Evolutionary conservation across 2,888 invertebrate genomes (phyloP).

Genomic region (Seira musarum): DNA sequence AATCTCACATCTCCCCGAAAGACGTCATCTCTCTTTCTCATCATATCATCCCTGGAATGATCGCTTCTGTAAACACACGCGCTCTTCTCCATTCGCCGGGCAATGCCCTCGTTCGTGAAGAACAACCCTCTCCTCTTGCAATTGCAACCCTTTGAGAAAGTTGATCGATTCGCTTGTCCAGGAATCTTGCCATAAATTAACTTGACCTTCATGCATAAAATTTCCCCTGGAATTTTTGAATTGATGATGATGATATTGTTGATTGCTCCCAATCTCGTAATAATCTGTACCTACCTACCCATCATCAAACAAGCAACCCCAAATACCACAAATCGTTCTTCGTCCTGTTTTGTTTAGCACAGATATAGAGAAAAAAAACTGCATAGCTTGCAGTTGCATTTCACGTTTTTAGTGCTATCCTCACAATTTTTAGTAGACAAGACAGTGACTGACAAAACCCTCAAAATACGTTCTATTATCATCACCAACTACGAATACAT

Average conservation of each 20-base stretch:
- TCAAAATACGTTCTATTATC: conserved; percentile 12
- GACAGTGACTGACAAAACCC: conserved; percentile 15
- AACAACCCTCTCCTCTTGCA: neutral
- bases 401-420: neutral
- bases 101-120: neutral
- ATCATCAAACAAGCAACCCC: conserved; percentile 1
- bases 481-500: conserved; percentile 28
- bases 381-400: conserved; percentile 15
- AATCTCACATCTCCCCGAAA: neutral
- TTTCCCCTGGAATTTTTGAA: conserved; percentile 12
- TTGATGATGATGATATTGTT: neutral
- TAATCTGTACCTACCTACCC: neutral
- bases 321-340: no score
- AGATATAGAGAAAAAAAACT: conserved; percentile 12
- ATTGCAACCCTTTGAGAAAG: neutral
- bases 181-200: neutral
- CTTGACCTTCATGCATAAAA: conserved; percentile 9
- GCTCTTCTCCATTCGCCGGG: neutral
- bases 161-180: neutral
- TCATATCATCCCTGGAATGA: neutral
- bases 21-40: neutral
- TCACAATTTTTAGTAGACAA: neutral
- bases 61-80: conserved; percentile 1
- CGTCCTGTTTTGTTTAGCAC: neutral
- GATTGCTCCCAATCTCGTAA: no score